phyloP scores from a whole-genome alignment of 1,140 invertebrate species.

The Leptestheria dahalacensis region DNA sequence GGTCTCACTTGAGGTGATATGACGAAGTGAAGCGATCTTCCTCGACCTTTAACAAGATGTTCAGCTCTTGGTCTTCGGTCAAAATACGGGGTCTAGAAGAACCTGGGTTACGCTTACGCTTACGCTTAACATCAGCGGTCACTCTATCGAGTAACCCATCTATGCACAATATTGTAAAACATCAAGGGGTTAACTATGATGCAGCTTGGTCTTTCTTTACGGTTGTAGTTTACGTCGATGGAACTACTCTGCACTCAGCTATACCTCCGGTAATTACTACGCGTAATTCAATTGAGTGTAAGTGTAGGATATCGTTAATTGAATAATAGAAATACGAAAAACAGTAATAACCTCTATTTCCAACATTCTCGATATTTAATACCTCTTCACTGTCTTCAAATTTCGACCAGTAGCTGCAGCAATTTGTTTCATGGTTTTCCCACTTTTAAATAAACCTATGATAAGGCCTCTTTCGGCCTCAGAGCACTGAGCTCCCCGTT shows the following conservation, averaged over 20 bases:
- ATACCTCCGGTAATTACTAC: no score
- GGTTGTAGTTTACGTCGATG: no score
- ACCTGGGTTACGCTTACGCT: not conserved
- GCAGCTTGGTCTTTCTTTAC: no score
- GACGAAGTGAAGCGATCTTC: not conserved
- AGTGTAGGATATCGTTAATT: no score
- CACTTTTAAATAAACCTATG: not conserved
- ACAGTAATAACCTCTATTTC: no score
- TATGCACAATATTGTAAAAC: no score
- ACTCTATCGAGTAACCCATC: not conserved
- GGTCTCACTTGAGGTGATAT: not conserved
- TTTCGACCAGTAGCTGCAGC: not conserved
- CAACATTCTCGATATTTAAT: no score
- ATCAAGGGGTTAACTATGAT: no score
- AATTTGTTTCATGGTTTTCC: not conserved
- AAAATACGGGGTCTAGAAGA: not conserved
- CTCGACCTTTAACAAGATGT: not conserved
- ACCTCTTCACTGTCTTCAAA: not conserved
- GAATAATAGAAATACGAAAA: no score
- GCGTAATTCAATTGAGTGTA: no score
- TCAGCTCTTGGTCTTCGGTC: not conserved
- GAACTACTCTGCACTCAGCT: no score
- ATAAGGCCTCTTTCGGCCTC: not conserved
- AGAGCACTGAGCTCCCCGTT: not conserved
- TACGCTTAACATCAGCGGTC: not conserved